Evolutionary conservation across 2,113 vertebrate genomes (phyloP), one percentile per base, ranked within the genome.

Genomic region (Abramis brama): DNA sequence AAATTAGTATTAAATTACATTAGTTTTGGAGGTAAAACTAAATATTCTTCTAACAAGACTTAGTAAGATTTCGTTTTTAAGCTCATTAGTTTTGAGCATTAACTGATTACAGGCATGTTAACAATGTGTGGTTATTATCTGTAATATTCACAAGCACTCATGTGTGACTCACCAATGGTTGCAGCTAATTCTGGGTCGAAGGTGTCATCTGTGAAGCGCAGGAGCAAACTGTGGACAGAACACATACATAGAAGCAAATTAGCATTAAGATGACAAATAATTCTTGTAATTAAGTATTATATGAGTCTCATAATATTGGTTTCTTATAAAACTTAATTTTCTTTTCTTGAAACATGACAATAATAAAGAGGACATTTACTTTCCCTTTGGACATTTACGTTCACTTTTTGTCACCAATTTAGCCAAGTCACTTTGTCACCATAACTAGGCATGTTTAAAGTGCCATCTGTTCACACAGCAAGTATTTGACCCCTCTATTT

Each of bases 121-220:
- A 47, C 43, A 47, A 74, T 74, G 43, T 47, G 4, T 47, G 71
- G 36, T 45, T 30, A 52, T 47, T 76, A 76, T 70, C 25, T 27
- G n/a, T 76, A 50, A 59, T 15, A 57, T 36, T 36, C 23, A 73
- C 13, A 55, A 83, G 5, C 9, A 70, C 43, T 59, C 50, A 36
- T 60, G 17, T 79, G 74, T 43, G 19, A 86, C 12, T 82, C 91
- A 99, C 98, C 98, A 92, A 99, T 98, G 6, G 98, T 99, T 64
- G 98, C 97, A 85, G 97, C 94, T 92, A 98, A 97, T 62, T 99
- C 97, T 30, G 97, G 97, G 89, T 99, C 98, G 88, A 99, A 99
- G 0, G 96, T 99, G 86, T 99, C 97, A 88, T 99, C 98, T 91
- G 97, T 99, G 92, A 99, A 99, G 82, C 97, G 94, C 92, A 99